Conservation (phyloP, 2,888 invertebrate species). For the Scaptomyza polygonia region DNA sequence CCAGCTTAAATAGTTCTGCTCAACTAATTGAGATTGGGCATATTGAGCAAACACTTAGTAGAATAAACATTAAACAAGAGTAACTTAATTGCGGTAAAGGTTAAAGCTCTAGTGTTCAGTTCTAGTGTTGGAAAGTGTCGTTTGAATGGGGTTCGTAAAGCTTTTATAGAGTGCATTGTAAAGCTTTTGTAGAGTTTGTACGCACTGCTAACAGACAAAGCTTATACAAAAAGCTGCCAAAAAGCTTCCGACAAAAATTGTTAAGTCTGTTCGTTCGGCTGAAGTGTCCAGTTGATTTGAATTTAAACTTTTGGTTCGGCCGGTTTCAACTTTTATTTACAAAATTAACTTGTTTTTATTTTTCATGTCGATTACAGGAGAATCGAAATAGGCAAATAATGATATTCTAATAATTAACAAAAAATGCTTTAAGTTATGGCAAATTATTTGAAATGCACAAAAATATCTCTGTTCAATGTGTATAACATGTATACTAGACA, state of each 20-base stretch:
- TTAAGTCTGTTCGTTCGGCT: background rate
- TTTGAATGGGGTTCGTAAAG: background rate
- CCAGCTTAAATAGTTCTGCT: conserved; percentile 37
- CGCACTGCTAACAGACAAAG: background rate
- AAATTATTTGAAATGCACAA: conserved; percentile 57
- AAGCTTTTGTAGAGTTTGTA: background rate
- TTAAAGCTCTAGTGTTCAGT: background rate
- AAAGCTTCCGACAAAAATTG: background rate
- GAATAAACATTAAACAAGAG: background rate
- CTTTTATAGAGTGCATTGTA: background rate
- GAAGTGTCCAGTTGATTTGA: background rate
- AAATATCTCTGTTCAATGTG: conserved; percentile 54
- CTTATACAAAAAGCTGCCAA: conserved; percentile 12
- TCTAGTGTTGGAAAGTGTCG: conserved; percentile 16
- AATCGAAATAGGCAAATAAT: conserved; percentile 46
- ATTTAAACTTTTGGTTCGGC: conserved; percentile 16
- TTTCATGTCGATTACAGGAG: conserved; percentile 50
- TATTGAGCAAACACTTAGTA: conserved; percentile 22
- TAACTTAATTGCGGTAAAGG: background rate
- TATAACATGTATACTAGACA: conserved; percentile 40
- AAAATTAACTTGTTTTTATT: conserved; percentile 63
- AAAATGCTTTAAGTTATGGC: conserved; percentile 33
- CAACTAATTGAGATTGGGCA: conserved; percentile 54
- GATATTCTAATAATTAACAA: conserved; percentile 35
- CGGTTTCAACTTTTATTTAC: conserved; percentile 76